Conservation (phyloP, 2,888 invertebrate genomes). For the Clanis bilineata region DNA sequence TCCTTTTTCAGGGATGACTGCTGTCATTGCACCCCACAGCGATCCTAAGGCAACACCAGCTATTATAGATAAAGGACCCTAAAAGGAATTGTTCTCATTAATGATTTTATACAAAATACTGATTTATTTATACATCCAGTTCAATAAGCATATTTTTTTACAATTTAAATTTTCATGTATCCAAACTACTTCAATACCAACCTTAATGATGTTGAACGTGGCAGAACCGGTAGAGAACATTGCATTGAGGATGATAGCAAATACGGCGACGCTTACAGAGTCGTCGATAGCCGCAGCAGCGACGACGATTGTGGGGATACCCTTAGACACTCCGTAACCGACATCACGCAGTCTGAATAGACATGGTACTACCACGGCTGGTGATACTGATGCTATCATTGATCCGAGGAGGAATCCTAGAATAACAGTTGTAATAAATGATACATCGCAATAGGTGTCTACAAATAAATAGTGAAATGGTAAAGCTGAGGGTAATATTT, state of each 20-base stretch:
- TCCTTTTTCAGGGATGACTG: constrained; percentile 87
- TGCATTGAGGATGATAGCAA: constrained; percentile 90
- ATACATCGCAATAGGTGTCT: too few species aligned
- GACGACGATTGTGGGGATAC: constrained; percentile 93
- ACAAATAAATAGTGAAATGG: too few species aligned
- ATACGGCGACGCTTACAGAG: constrained; percentile 93
- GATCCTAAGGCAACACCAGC: constrained; percentile 88
- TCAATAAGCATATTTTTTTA: too few species aligned
- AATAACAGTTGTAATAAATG: constrained; percentile 20
- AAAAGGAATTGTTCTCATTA: constrained; percentile 25
- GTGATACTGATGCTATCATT: constrained; percentile 92
- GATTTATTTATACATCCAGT: too few species aligned
- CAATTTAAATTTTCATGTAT: too few species aligned
- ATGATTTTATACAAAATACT: not conserved
- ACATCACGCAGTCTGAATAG: constrained; percentile 88
- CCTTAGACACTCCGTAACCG: constrained; percentile 91
- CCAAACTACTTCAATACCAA: constrained; percentile 26
- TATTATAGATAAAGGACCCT: constrained; percentile 86
- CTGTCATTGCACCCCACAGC: constrained; percentile 86
- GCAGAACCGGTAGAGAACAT: constrained; percentile 87
- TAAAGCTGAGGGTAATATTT: not conserved
- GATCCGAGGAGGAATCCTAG: constrained; percentile 86
- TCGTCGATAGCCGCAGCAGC: constrained; percentile 95
- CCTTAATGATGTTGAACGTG: constrained; percentile 85
- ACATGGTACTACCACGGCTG: constrained; percentile 94